Conservation (phyloP, 2,113 vertebrate species). For the Leptocoma aspasia region DNA sequence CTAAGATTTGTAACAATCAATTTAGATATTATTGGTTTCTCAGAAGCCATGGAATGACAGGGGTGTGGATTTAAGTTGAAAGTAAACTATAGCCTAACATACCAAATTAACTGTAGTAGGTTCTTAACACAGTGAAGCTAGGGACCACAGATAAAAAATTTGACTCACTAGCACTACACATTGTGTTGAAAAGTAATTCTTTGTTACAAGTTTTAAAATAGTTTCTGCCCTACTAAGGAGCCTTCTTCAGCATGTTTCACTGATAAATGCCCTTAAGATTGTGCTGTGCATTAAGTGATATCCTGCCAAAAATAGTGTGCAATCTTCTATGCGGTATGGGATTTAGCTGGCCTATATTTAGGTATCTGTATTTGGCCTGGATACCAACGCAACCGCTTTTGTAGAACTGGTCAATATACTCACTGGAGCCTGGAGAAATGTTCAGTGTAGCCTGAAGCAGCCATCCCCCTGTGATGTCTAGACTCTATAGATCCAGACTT, state of each 20-base stretch:
- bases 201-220: not conserved
- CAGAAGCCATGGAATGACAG: not conserved
- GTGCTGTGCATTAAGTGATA: not conserved
- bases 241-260: not conserved
- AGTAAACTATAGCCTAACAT: not conserved
- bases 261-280: not conserved
- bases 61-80: not conserved
- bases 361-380: not conserved
- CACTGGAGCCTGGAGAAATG: not conserved
- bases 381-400: not conserved
- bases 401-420: not conserved
- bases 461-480: not conserved
- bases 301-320: not conserved
- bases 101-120: not conserved
- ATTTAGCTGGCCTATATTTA: not conserved
- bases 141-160: fast-evolving
- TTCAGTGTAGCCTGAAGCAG: not conserved
- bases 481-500: not conserved
- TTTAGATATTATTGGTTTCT: not conserved
- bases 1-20: not conserved
- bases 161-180: not conserved
- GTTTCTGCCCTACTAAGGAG: not conserved
- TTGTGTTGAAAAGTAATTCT: not conserved
- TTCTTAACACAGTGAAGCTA: not conserved
- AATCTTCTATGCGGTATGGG: not conserved